A percentile compares a stretch with the other conserved stretches of the same genome.
Evolutionary conservation across 2,888 invertebrate genomes (phyloP).

Genomic region (Drosophila nr. medialis): DNA sequence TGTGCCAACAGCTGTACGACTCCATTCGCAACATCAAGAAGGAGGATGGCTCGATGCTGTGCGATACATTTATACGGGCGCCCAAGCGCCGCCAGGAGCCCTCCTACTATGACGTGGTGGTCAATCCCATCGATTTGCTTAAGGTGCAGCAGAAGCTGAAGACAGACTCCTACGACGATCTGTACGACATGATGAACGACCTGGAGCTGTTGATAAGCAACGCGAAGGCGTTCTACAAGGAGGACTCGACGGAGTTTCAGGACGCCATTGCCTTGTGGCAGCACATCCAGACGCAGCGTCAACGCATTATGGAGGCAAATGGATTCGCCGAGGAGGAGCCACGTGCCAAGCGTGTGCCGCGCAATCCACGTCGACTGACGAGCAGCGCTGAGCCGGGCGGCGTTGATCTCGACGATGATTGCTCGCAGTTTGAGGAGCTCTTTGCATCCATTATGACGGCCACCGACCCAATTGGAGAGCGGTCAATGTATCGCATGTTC

Average conservation of each 20-base stretch:
- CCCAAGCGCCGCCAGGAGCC: slow-evolving; percentile 97
- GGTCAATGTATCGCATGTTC: slow-evolving; percentile 94
- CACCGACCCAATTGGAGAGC: slow-evolving; percentile 90
- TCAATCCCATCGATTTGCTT: slow-evolving; percentile 97
- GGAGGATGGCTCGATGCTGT: slow-evolving; percentile 94
- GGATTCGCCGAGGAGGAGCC: slow-evolving; percentile 83
- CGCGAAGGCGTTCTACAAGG: slow-evolving; percentile 97
- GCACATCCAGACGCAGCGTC: slow-evolving; percentile 87
- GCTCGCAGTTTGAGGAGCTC: slow-evolving; percentile 93
- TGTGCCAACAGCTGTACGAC: slow-evolving; percentile 97
- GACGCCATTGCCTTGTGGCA: slow-evolving; percentile 96
- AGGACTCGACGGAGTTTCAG: slow-evolving; percentile 92
- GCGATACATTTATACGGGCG: slow-evolving; percentile 97
- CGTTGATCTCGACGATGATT: slow-evolving; percentile 90
- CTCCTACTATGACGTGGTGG: slow-evolving; percentile 95
- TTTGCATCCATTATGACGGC: slow-evolving; percentile 95
- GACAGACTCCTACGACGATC: slow-evolving; percentile 97
- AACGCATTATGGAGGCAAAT: slow-evolving; percentile 82
- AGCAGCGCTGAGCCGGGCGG: slow-evolving; percentile 89
- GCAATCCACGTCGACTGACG: slow-evolving; percentile 82
- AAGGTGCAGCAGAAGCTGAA: slow-evolving; percentile 97
- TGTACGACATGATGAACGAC: slow-evolving; percentile 95
- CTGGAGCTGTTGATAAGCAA: slow-evolving; percentile 96
- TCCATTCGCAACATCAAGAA: slow-evolving; percentile 95
- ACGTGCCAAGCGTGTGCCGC: slow-evolving; percentile 73